Percentiles rank a stretch among this genome's conserved stretches.
phyloP scores from a whole-genome alignment of 1,140 invertebrate genomes.

The Dryas iulia region DNA sequence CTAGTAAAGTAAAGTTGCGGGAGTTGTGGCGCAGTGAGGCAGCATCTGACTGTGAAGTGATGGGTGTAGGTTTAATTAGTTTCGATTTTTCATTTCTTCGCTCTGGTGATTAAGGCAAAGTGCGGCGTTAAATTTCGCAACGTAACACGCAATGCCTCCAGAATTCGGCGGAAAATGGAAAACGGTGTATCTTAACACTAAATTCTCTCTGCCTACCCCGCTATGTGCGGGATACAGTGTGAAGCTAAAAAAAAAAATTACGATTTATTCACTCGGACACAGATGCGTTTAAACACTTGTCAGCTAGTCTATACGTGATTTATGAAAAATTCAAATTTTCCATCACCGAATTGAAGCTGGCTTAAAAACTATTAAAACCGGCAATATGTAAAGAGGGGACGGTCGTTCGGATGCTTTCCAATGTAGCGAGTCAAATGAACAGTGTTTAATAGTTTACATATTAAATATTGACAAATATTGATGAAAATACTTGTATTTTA shows the following conservation, averaged over 20 bases:
- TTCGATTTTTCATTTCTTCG: too few species aligned
- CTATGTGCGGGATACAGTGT: too few species aligned
- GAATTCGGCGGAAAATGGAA: too few species aligned
- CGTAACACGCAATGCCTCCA: too few species aligned
- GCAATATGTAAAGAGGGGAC: constrained; percentile 23
- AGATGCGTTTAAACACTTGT: constrained; percentile 1
- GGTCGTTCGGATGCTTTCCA: constrained; percentile 23
- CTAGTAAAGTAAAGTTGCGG: too few species aligned
- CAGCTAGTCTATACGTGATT: neutral
- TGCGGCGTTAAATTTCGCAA: too few species aligned
- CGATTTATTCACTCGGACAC: neutral
- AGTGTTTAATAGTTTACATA: constrained; percentile 21
- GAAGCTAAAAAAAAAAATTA: neutral
- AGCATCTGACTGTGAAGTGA: too few species aligned
- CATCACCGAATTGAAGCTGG: constrained; percentile 17
- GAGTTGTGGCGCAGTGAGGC: too few species aligned
- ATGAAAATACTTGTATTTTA: neutral
- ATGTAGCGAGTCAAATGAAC: constrained; percentile 20
- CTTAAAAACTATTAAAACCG: constrained; percentile 28
- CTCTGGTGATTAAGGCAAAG: too few species aligned
- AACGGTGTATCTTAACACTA: too few species aligned
- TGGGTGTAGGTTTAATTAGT: too few species aligned
- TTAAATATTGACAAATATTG: neutral
- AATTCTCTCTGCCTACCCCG: too few species aligned
- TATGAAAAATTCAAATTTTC: constrained; percentile 20